These are phyloP conservation scores for Polyodon spathula DNA, from an alignment of 2,113 vertebrate species.

Conservation along the genomic window DNA sequence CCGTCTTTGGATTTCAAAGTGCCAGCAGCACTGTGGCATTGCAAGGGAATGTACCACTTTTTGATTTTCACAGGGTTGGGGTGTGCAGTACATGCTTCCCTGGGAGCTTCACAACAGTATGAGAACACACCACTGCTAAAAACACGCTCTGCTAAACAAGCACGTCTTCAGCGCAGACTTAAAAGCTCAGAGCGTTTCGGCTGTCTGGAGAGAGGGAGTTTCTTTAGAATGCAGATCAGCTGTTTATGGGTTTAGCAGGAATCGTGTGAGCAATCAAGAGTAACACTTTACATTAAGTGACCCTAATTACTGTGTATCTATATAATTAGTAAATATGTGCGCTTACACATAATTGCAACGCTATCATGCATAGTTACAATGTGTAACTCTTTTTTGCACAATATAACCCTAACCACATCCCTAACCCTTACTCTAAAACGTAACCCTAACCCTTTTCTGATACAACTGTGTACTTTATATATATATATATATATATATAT, in stretches of 20 bases:
- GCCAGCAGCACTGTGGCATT: not conserved
- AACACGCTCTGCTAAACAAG: not conserved
- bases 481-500: too few relatives aligned
- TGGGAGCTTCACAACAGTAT: not conserved
- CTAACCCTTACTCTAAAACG: too few relatives aligned
- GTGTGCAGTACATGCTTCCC: not conserved
- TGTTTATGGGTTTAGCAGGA: not conserved
- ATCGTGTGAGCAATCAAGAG: not conserved
- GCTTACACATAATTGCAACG: too few relatives aligned
- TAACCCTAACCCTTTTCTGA: too few relatives aligned
- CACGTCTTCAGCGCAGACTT: slow-evolving; percentile 1
- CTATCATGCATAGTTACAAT: too few relatives aligned
- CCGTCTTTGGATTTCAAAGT: not conserved
- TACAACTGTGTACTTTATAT: too few relatives aligned
- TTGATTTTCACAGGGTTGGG: not conserved
- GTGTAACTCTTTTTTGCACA: too few relatives aligned
- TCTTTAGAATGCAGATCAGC: not conserved
- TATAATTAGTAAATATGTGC: too few relatives aligned
- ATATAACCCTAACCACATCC: too few relatives aligned
- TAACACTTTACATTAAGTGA: too few relatives aligned
- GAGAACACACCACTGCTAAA: not conserved
- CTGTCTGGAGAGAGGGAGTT: not conserved
- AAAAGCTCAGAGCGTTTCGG: not conserved
- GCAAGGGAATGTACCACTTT: not conserved
- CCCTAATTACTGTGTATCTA: too few relatives aligned